A percentile compares a stretch with the other conserved stretches of the same genome.
These are phyloP conservation scores for Mesembrinibis cayennensis DNA, from an alignment of 2,113 vertebrate species.

Conservation along the genomic window DNA sequence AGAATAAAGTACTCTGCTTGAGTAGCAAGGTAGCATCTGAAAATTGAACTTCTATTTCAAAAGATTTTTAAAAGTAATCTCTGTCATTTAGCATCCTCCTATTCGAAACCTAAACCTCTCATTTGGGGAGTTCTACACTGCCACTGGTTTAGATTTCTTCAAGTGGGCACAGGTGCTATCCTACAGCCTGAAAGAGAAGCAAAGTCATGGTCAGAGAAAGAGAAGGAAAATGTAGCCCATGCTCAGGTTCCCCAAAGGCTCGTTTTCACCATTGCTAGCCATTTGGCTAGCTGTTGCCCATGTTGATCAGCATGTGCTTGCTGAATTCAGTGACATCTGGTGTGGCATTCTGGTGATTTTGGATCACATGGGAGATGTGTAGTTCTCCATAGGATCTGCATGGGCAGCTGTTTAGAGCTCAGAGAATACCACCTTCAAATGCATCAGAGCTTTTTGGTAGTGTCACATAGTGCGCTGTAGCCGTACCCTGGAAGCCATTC, in stretches of 20 bases:
- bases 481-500: background rate
- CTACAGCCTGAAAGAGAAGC: background rate
- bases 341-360: background rate
- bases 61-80: background rate
- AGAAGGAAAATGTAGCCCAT: background rate
- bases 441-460: background rate
- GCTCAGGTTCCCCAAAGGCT: background rate
- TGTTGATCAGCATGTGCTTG: background rate
- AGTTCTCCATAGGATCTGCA: background rate
- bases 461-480: accelerated
- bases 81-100: background rate
- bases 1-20: background rate
- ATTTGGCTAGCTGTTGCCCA: background rate
- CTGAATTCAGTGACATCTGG: background rate
- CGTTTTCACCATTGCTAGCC: background rate
- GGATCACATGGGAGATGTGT: background rate
- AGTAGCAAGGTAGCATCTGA: background rate
- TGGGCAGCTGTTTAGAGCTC: background rate
- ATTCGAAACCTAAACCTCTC: background rate
- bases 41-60: background rate
- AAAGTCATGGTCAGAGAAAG: background rate
- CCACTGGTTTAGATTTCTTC: background rate
- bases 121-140: background rate
- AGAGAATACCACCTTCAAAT: background rate
- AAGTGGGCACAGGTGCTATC: background rate